Evolutionary conservation across 37 sponge, comb jelly and placozoan genomes (phyloP), one percentile per base, ranked within the genome.

Genomic region (Tethya wilhelma): DNA sequence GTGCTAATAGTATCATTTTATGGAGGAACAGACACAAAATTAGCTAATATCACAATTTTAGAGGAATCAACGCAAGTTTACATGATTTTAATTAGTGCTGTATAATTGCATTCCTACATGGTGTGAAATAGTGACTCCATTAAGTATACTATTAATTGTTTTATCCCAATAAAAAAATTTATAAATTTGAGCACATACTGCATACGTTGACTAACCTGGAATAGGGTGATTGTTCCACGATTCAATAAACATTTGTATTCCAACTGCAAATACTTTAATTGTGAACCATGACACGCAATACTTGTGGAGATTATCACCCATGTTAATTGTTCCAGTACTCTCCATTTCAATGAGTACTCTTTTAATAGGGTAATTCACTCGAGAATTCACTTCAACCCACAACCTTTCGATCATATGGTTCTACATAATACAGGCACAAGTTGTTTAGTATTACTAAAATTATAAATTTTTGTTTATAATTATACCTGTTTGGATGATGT

Each of bases 401-500:
- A 71, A 26, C 14, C 68, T 38, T 23, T 67, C 68, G 6, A 67
- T 36, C 39, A 30, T 37, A 22, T 67, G 68, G 23, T 67, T 67
- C 57, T 53, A 53, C 31, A 25, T 25, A 60, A 6, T n/a, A 60
- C 9, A 19, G 9, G 14, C 9, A 49, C 9, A 49, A 49, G 53
- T 49, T 49, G 9, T 9, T 19, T 49, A 14, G 14, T 49, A 49
- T 19, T 32, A 29, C 67, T 32, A 26, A 49, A 14, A 49, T 19
- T 49, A 14, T 14, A 49, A 49, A 49, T 19, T 14, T 49, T 19
- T 49, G 14, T 19, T 49, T 14, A 49, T 49, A n/a, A n/a, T n/a
- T n/a, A n/a, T 49, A 49, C 53, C 53, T 49, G 59, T 31, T 41
- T 80, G 2, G 79, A 79, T 17, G 67, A 25, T 3, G 81, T 58